Evolutionary conservation across 2,113 vertebrate genomes (phyloP), one percentile per base, ranked within the genome.

Genomic region (Acrocephalus kingi): DNA sequence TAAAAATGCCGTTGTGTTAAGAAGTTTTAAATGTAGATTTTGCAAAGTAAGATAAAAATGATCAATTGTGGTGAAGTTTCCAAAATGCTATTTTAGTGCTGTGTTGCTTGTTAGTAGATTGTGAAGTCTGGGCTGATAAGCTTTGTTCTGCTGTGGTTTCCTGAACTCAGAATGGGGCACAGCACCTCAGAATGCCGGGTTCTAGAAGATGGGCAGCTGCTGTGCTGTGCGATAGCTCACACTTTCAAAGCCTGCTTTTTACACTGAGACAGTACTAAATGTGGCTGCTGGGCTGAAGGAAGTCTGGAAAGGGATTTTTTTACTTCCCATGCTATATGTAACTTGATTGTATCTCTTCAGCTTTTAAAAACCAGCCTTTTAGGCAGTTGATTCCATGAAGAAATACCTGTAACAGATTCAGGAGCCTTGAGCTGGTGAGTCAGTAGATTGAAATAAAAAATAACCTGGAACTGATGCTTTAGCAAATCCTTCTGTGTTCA

Each of bases 171-270:
- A 52, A 10, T 17, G 10, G 6, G 10, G 13, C 39, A 18, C 13
- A 55, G 39, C 5, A 3, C 3, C 51, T 37, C 8, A 10, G n/a
- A 49, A n/a, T 4, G 15, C 13, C 0, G 0, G 35, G 48, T 10
- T 71, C 14, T 27, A 9, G 52, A 31, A 27, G 23, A 5, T 30
- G 24, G 41, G 15, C 19, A 67, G 48, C 48, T 67, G 52, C 62
- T 83, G 25, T 68, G 58, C 64, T 87, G 22, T 41, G 39, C 28
- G 21, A 11, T 14, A 43, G 4, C 33, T 54, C 33, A 15, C 18
- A 59, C 45, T 35, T 35, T 35, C 35, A 35, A 27, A 48, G 58
- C 24, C 8, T 52, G 48, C 39, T 64, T 94, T 61, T 48, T 45
- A 46, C 23, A 9, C 21, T 11, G 45, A 46, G 43, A 5, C 27